phyloP scores from a whole-genome alignment of 2,888 invertebrate genomes.

The Epicampocera succincta region DNA sequence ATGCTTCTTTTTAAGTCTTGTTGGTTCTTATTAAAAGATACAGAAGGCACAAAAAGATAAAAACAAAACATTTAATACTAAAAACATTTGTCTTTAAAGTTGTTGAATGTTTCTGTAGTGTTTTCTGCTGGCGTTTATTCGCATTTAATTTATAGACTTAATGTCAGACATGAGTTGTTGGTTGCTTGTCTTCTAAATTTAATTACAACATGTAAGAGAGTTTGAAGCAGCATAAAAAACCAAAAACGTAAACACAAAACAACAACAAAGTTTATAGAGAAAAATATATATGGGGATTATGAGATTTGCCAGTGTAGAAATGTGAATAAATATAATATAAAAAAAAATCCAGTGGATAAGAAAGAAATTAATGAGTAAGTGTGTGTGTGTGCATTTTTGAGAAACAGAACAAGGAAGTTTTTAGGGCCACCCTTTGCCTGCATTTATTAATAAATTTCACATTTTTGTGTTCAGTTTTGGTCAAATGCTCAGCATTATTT shows the following conservation, averaged over 20 bases:
- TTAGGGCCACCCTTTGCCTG: no score
- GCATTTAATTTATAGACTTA: constrained; percentile 66
- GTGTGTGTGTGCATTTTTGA: no score
- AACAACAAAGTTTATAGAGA: constrained; percentile 21
- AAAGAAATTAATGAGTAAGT: background rate
- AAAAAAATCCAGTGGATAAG: constrained; percentile 10
- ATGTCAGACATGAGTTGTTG: constrained; percentile 64
- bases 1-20: constrained; percentile 12
- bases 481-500: no score
- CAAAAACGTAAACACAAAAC: background rate
- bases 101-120: constrained; percentile 37
- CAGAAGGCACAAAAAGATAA: background rate
- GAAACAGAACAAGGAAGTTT: no score
- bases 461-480: no score
- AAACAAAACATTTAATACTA: constrained; percentile 28
- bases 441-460: no score
- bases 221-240: background rate
- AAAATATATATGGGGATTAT: constrained; percentile 38
- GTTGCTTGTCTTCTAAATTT: constrained; percentile 53
- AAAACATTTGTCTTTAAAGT: constrained; percentile 47
- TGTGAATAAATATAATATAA: background rate
- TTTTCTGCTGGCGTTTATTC: constrained; percentile 28
- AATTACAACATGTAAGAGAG: constrained; percentile 55
- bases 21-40: constrained; percentile 17
- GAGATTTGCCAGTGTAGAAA: constrained; percentile 27